Evolutionary conservation across 2,797 vertebrate species (phyloP).

Genomic region (Caiman crocodilus): DNA sequence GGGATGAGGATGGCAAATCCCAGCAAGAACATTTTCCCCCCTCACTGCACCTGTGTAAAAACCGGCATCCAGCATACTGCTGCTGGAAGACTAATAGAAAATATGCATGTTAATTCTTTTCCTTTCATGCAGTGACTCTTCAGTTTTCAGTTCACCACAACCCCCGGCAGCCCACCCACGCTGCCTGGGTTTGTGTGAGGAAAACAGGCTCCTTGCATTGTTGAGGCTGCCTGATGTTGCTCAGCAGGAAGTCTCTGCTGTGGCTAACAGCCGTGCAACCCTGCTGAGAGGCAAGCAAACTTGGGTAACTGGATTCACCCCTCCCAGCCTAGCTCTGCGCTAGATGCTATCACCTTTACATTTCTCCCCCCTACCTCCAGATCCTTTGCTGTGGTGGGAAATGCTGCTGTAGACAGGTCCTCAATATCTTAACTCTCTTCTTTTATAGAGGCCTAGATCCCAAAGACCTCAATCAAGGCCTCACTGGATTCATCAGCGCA

Average conservation of each 20-base stretch:
- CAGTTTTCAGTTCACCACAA: background rate
- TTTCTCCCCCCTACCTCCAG: too few relatives aligned
- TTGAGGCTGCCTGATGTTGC: background rate
- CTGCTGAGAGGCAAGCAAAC: background rate
- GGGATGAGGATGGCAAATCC: background rate
- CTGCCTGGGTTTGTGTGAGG: background rate
- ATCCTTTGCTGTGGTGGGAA: background rate
- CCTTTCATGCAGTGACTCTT: background rate
- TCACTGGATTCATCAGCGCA: accelerated
- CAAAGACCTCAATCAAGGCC: background rate
- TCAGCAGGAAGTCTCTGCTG: background rate
- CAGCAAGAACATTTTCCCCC: background rate
- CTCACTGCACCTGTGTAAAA: background rate
- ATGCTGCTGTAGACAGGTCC: background rate
- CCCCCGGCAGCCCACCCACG: background rate
- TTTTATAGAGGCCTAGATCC: too few relatives aligned
- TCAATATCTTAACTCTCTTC: background rate
- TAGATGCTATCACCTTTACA: background rate
- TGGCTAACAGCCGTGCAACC: background rate
- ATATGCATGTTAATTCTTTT: background rate
- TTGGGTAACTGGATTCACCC: background rate
- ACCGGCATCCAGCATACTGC: background rate
- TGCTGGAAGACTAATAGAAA: background rate
- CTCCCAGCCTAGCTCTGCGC: background rate
- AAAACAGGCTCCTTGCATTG: background rate